These are phyloP conservation scores for Lagodon rhomboides DNA, from an alignment of 2,797 vertebrate genomes.

Conservation along the genomic window DNA sequence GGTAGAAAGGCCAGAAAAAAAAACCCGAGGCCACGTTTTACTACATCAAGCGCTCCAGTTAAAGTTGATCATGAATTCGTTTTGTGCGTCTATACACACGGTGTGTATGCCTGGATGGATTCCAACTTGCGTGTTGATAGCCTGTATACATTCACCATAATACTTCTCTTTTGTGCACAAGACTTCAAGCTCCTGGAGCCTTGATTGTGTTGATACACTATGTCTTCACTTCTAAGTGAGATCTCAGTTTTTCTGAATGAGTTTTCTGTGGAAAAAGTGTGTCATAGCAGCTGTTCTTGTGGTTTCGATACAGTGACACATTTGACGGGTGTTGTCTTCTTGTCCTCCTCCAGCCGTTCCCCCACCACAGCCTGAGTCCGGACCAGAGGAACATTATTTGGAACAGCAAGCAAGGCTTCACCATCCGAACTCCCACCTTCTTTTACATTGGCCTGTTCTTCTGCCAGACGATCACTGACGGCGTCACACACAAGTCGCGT, in stretches of 20 bases:
- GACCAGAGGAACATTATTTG: slow-evolving; percentile 91
- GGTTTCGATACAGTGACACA: neutral
- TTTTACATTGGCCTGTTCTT: slow-evolving; percentile 89
- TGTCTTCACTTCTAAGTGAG: too few species aligned
- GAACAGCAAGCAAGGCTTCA: slow-evolving; percentile 92
- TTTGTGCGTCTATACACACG: too few species aligned
- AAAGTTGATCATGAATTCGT: too few species aligned
- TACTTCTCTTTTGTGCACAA: too few species aligned
- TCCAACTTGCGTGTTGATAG: too few species aligned
- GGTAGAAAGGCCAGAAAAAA: too few species aligned
- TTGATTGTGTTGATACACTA: too few species aligned
- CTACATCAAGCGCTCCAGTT: too few species aligned
- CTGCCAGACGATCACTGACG: slow-evolving; percentile 86
- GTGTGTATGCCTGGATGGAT: too few species aligned
- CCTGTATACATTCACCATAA: too few species aligned
- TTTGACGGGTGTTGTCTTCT: slow-evolving; percentile 37
- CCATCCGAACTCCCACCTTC: slow-evolving; percentile 88
- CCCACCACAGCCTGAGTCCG: slow-evolving; percentile 76
- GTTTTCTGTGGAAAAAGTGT: neutral
- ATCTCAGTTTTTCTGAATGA: neutral
- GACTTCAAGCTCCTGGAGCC: too few species aligned
- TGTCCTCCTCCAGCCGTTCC: slow-evolving; percentile 23
- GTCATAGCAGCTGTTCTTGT: neutral
- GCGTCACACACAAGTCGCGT: slow-evolving; percentile 79
- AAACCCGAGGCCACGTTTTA: too few species aligned